Percentiles rank a stretch among this genome's conserved stretches.
phyloP scores from a whole-genome alignment of 1,140 invertebrate genomes.

The Drosophila funebris region DNA sequence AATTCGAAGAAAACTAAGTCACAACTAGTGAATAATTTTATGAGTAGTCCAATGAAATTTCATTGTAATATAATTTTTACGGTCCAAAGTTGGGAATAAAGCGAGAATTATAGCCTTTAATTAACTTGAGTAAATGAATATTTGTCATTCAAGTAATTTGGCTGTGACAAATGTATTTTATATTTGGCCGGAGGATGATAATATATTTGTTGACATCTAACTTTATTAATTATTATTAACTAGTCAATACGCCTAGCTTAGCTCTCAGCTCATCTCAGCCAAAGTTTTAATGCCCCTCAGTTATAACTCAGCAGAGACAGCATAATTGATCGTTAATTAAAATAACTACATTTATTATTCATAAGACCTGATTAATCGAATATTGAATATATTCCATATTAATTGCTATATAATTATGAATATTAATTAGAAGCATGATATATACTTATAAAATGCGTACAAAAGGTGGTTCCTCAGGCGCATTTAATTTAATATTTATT shows the following conservation, averaged over 20 bases:
- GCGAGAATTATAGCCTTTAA: not conserved
- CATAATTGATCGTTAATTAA: not conserved
- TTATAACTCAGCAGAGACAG: not conserved
- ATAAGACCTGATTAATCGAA: not conserved
- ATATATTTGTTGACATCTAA: conserved; percentile 13
- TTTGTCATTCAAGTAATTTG: conserved; percentile 7
- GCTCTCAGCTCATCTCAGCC: not conserved
- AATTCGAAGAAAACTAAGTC: not conserved
- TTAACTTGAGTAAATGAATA: conserved; percentile 6
- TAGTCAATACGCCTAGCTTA: not conserved
- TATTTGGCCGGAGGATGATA: not conserved
- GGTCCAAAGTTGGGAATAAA: not conserved
- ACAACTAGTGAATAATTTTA: not conserved
- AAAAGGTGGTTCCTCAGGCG: too few species aligned
- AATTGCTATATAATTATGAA: not conserved
- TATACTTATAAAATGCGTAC: too few species aligned
- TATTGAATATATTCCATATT: not conserved
- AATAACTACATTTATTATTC: not conserved
- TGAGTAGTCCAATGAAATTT: not conserved
- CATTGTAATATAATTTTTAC: not conserved
- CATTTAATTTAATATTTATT: too few species aligned
- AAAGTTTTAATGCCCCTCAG: conserved; percentile 3
- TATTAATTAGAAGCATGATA: too few species aligned
- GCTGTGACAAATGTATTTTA: conserved; percentile 1
- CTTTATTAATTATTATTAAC: conserved; percentile 18